Base-by-base conservation (phyloP, 2,888 invertebrate species). In the Pycnomerus fuliginosus region DNA sequence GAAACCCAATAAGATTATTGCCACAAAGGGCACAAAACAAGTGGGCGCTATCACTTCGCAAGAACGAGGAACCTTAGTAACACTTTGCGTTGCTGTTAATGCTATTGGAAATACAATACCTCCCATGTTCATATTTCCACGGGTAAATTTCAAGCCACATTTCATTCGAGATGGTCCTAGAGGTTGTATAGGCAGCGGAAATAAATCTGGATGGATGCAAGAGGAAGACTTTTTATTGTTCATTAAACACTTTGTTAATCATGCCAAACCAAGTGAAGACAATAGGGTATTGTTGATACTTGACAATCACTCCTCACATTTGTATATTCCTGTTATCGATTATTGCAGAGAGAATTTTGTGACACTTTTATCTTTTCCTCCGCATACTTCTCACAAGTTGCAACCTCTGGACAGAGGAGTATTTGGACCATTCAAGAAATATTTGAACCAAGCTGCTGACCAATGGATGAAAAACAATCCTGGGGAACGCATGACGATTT, bases 331-430 rank as follows among this genome's bases (percentile, higher is more conserved):
- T 31, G 52, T 54, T 33, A 52, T 71, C 27, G 40, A 61, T 42
- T 55, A 54, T 58, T 59, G 60, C 22, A 61, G 60, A 49, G 60
- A 61, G 29, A 60, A 65, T 53, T 66, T 67, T 3, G 58, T 71
- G 29, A 48, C 64, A 13, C 34, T 67, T 36, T 40, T 67, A 11
- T 59, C 65, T 8, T 61, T 70, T 42, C 63, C 67, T 14, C 65
- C 64, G 3, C 65, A 68, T 32, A 60, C 58, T 42, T 50, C 53
- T 22, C 65, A 68, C 46, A 53, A 54, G 35, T 35, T 66, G 10
- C 65, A 68, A 47, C 65, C 64, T 15, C 34, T 64, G 12, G 61
- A 60, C 39, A 38, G 43, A 7, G 32, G 52, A 15, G 58, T 67
- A 2, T 61, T 49, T 51, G 55, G 55, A 5, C 58, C 64, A 11